Evolutionary conservation across 2,113 vertebrate genomes (phyloP).

Genomic region (Melanerpes formicivorus): DNA sequence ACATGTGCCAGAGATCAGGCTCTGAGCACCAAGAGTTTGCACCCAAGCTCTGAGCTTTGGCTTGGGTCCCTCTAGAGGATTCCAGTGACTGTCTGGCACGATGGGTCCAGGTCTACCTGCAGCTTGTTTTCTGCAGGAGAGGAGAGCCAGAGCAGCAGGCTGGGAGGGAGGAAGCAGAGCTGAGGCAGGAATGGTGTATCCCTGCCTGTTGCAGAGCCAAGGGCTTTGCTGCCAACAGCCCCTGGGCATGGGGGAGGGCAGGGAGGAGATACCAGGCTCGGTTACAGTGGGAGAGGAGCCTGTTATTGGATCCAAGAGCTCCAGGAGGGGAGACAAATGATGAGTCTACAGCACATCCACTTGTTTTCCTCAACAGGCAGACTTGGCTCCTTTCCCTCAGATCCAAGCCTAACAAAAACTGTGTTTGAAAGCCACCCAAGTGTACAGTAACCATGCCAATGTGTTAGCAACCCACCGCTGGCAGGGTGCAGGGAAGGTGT

Average conservation of each 20-base stretch:
- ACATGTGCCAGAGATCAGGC: background rate
- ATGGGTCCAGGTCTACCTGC: fast-evolving
- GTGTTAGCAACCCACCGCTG: constrained; percentile 67
- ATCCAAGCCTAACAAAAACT: constrained; percentile 64
- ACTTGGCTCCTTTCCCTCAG: constrained; percentile 73
- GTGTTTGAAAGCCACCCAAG: constrained; percentile 71
- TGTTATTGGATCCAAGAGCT: constrained; percentile 53
- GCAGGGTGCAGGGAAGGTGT: constrained; percentile 65
- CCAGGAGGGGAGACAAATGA: constrained; percentile 27
- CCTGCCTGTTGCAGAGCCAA: background rate
- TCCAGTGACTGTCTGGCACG: fast-evolving
- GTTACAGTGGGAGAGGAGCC: background rate
- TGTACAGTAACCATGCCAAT: constrained; percentile 71
- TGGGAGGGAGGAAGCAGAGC: background rate
- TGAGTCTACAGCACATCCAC: constrained; percentile 38
- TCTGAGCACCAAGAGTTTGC: background rate
- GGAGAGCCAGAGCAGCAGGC: background rate
- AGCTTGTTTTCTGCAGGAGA: fast-evolving
- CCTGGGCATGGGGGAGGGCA: background rate
- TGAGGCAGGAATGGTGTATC: background rate
- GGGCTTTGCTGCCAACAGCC: background rate
- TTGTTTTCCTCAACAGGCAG: constrained; percentile 65
- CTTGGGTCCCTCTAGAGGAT: background rate
- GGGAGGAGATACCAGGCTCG: constrained; percentile 20
- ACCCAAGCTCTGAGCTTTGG: background rate